These are phyloP conservation scores for Antedon mediterranea DNA, from an alignment of 53 echinoderm and acorn worm species.

Conservation along the genomic window DNA sequence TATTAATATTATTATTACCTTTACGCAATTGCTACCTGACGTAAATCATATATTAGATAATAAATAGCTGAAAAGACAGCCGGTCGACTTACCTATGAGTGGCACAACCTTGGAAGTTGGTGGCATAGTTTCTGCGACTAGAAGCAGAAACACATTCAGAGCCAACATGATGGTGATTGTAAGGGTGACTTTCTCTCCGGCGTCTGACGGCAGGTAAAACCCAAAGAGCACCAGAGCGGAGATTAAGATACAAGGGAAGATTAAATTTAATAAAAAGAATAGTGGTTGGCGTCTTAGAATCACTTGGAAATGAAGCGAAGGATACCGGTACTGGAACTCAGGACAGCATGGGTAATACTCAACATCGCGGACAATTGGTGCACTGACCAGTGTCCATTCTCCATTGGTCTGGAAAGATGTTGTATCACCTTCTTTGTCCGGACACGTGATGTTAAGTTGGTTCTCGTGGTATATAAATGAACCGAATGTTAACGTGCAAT, in stretches of 20 bases:
- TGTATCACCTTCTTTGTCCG: constrained; percentile 35
- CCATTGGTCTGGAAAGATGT: constrained; percentile 36
- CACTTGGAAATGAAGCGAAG: constrained; percentile 39
- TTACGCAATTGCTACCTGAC: neutral
- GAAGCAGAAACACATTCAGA: constrained; percentile 70
- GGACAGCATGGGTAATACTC: constrained; percentile 37
- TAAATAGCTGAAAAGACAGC: neutral
- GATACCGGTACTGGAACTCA: constrained; percentile 24
- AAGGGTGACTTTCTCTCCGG: constrained; percentile 76
- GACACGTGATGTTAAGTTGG: constrained; percentile 47
- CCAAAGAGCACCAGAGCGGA: constrained; percentile 58
- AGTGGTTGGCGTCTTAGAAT: constrained; percentile 46
- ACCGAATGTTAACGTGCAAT: constrained; percentile 66
- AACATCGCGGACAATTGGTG: neutral
- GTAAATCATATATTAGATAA: neutral
- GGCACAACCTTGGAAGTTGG: constrained; percentile 91
- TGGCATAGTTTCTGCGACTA: constrained; percentile 85
- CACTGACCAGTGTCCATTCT: constrained; percentile 57
- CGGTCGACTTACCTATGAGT: constrained; percentile 48
- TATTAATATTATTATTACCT: neutral
- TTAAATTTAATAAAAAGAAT: constrained; percentile 75
- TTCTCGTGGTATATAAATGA: constrained; percentile 42
- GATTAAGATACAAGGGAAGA: constrained; percentile 72
- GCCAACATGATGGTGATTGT: constrained; percentile 75
- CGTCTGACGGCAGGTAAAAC: constrained; percentile 75